Evolutionary conservation across 2,888 invertebrate genomes (phyloP), one percentile per base, ranked within the genome.

Genomic region (Drosophila borealis): DNA sequence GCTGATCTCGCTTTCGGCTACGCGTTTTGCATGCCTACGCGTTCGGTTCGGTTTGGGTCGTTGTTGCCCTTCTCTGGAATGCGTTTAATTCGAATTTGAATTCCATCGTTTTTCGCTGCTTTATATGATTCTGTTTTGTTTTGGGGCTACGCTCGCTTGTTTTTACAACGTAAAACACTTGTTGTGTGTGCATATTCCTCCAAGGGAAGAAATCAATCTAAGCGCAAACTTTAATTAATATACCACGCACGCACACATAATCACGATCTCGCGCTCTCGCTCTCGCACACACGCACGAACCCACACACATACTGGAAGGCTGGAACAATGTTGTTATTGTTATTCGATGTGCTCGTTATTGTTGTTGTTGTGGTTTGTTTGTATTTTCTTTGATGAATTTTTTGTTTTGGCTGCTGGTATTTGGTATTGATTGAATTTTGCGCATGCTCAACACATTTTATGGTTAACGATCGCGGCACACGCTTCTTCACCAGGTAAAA

Each of bases 201-300:
- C 49, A 60, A 67, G 84, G 76, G 65, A 73, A 78, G 74, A 86
- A 86, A 89, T 84, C 85, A 89, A 85, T 84, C 84, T 85, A 80
- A 75, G 71, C 78, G 74, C 71, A 75, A 87, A 81, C 74, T 80
- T 84, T 82, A 90, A 90, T 90, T 91, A 90, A 85, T 91, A 90
- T 90, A 90, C 90, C 79, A 82, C 65, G 72, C 90, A 87, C 80
- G 79, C 66, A 72, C 72, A 68, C 65, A 57, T 46, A 57, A 44
- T 56, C 53, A 37, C 53, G 34, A 41, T 34, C 42, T 21, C 33
- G 39, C 46, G 34, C 53, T 45, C 13, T 61, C 41, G 17, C 55
- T 37, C 34, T n/a, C 34, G 25, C 46, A 39, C 49, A 49, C 17
- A 41, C 37, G 33, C 41, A 14, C 46, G 8, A 42, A 9, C 53